Percentiles rank a stretch among this genome's conserved stretches.
Evolutionary conservation across 2,797 vertebrate species (phyloP).

Genomic region (Pelobates cultripes): DNA sequence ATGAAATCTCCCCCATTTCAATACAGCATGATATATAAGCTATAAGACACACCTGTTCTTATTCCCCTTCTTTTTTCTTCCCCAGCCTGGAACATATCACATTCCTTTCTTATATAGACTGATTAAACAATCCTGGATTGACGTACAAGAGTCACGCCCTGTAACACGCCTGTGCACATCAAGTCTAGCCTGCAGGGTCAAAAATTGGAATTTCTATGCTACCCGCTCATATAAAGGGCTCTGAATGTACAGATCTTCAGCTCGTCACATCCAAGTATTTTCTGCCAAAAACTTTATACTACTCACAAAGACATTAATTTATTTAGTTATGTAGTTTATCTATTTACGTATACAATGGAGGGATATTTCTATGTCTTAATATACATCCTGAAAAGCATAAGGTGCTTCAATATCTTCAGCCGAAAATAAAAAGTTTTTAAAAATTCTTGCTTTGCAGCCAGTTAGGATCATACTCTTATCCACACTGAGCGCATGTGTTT

Average conservation of each 20-base stretch:
- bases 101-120: slow-evolving; percentile 41
- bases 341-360: too few relatives aligned
- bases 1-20: background rate
- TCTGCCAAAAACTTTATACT: too few relatives aligned
- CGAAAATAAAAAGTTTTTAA: too few relatives aligned
- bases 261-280: background rate
- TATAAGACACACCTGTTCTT: background rate
- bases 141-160: slow-evolving; percentile 3
- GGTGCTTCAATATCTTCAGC: too few relatives aligned
- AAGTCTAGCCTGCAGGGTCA: slow-evolving; percentile 19
- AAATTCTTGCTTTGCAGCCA: too few relatives aligned
- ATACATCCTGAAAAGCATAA: too few relatives aligned
- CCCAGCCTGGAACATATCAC: background rate
- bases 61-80: background rate
- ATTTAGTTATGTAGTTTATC: too few relatives aligned
- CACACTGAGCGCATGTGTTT: too few relatives aligned
- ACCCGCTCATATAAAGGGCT: too few relatives aligned
- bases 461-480: too few relatives aligned
- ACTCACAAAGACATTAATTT: too few relatives aligned
- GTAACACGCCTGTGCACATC: slow-evolving; percentile 39
- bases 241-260: background rate
- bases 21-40: background rate
- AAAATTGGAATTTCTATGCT: background rate
- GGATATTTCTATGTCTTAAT: too few relatives aligned
- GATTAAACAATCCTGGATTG: slow-evolving; percentile 42